phyloP scores from a whole-genome alignment of 2,113 vertebrate species.

The Trachemys scripta region DNA sequence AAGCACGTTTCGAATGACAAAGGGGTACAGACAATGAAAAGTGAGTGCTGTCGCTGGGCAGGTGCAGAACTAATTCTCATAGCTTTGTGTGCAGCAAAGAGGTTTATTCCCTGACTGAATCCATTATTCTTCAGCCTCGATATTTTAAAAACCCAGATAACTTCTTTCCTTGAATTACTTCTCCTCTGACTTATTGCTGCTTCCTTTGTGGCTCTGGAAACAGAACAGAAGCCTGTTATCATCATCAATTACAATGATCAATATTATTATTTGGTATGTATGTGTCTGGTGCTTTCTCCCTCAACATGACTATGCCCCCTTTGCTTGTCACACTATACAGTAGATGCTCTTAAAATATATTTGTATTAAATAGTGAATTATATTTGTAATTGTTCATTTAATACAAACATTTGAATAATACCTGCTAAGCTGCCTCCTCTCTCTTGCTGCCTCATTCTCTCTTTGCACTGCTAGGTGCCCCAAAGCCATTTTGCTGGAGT shows the following conservation, averaged over 20 bases:
- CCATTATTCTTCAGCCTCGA: slow-evolving; percentile 4
- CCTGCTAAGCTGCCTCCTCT: neutral
- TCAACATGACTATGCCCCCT: neutral
- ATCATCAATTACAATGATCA: neutral
- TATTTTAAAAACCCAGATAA: neutral
- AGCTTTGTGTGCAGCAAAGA: neutral
- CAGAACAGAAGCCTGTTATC: neutral
- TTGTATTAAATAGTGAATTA: neutral
- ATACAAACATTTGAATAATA: slow-evolving; percentile 19
- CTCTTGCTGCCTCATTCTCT: neutral
- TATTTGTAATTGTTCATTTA: neutral
- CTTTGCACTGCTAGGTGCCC: neutral
- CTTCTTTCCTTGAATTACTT: accelerated
- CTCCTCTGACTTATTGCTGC: neutral
- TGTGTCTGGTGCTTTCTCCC: neutral
- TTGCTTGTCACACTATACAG: neutral
- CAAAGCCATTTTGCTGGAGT: neutral
- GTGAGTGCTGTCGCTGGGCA: neutral
- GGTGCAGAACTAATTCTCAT: neutral
- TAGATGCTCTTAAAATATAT: neutral
- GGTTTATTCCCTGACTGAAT: neutral
- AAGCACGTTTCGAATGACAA: slow-evolving; percentile 49
- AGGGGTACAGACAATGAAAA: neutral
- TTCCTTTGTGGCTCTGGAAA: neutral
- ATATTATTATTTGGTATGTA: neutral